phyloP scores from a whole-genome alignment of 2,113 vertebrate species.

The Ptyas mucosa region DNA sequence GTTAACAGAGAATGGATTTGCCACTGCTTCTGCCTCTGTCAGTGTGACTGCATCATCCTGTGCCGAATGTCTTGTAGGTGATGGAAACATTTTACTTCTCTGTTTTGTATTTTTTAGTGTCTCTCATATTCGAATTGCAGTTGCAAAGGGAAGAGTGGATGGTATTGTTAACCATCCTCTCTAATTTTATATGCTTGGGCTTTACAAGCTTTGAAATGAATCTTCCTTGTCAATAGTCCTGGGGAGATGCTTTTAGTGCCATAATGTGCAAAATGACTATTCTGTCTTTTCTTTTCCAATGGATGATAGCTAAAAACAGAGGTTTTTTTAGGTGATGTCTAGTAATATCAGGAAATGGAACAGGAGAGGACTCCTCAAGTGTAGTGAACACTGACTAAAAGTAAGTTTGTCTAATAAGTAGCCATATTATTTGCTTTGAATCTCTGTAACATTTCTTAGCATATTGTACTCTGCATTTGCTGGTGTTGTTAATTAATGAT shows the following conservation, averaged over 20 bases:
- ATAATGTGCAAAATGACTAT: not conserved
- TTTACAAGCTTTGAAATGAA: not conserved
- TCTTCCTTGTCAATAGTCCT: rapidly evolving
- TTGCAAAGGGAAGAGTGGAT: not conserved
- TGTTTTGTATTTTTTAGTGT: slow-evolving; percentile 8
- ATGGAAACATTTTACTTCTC: slow-evolving; percentile 2
- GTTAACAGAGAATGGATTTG: slow-evolving; percentile 90
- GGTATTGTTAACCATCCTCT: not conserved
- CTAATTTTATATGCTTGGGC: rapidly evolving
- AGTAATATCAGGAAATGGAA: not conserved
- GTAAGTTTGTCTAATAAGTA: slow-evolving; percentile 21
- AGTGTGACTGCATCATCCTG: slow-evolving; percentile 83
- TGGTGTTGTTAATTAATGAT: not conserved
- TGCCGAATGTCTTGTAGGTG: slow-evolving; percentile 96
- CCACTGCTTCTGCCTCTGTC: slow-evolving; percentile 94
- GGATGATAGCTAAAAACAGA: not conserved
- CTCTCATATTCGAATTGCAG: not conserved
- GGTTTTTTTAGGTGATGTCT: not conserved
- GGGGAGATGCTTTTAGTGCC: not conserved
- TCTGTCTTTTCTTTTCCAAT: not conserved
- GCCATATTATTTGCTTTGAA: not conserved
- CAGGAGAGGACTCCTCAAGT: not conserved
- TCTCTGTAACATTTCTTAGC: not conserved
- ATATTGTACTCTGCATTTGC: not conserved
- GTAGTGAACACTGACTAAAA: rapidly evolving